phyloP scores from a whole-genome alignment of 1,140 invertebrate species.

The Drosophila rhopaloa region DNA sequence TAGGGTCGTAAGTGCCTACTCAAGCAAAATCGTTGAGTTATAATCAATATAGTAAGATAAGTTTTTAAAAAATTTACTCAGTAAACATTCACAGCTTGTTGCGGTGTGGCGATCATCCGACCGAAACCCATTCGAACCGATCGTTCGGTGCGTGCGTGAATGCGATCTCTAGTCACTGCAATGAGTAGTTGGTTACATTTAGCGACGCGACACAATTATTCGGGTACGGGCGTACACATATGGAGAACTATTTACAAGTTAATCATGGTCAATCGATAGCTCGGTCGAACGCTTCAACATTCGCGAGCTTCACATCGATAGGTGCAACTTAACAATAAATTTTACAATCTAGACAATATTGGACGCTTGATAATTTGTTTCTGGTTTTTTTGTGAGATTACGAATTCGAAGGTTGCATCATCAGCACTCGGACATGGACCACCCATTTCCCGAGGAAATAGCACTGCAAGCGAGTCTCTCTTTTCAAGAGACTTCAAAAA shows the following conservation, averaged over 20 bases:
- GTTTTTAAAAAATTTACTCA: conserved; percentile 74
- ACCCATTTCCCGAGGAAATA: conserved; percentile 26
- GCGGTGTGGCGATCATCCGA: conserved; percentile 64
- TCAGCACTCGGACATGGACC: conserved; percentile 17
- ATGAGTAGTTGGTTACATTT: conserved; percentile 58
- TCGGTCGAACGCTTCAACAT: conserved; percentile 69
- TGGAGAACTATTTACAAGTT: conserved; percentile 65
- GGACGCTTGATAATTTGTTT: conserved; percentile 53
- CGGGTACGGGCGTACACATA: conserved; percentile 20
- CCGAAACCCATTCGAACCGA: conserved; percentile 58
- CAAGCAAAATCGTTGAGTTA: conserved; percentile 52
- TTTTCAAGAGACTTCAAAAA: conserved; percentile 25
- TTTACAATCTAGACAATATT: conserved; percentile 59
- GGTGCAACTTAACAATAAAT: conserved; percentile 47
- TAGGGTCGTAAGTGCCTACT: conserved; percentile 37
- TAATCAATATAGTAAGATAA: conserved; percentile 41
- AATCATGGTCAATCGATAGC: conserved; percentile 47
- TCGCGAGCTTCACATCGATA: conserved; percentile 42
- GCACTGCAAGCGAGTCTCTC: conserved; percentile 36
- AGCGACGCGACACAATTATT: conserved; percentile 45
- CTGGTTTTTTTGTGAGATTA: conserved; percentile 57
- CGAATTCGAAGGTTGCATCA: conserved; percentile 42
- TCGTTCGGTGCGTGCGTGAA: conserved; percentile 43
- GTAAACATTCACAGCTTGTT: conserved; percentile 81
- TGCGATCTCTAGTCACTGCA: conserved; percentile 66